Conservation (phyloP, 2,888 invertebrate species). For the Ochlodes sylvanus region DNA sequence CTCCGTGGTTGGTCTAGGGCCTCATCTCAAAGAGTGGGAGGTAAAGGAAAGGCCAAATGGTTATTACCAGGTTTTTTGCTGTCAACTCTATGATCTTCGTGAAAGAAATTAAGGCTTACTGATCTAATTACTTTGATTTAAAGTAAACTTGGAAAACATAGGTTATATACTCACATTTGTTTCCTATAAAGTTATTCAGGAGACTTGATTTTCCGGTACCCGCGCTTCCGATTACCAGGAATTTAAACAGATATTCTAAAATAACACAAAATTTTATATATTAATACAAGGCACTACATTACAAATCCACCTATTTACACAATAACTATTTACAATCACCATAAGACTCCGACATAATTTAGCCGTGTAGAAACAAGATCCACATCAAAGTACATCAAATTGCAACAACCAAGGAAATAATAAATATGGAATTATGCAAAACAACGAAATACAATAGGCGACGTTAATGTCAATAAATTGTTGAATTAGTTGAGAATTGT, state of each 20-base stretch:
- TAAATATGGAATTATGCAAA: conserved; percentile 8
- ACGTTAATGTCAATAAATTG: not conserved
- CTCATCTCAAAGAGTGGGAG: no score
- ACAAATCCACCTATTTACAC: not conserved
- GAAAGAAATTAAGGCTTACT: no score
- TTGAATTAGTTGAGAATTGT: no score
- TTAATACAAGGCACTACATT: not conserved
- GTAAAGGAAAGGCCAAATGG: no score
- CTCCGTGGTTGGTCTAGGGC: no score
- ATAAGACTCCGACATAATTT: conserved; percentile 47
- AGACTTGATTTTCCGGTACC: conserved; percentile 94
- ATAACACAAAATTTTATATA: conserved; percentile 46
- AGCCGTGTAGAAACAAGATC: not conserved
- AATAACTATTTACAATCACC: conserved; percentile 39
- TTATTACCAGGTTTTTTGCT: no score
- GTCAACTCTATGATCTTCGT: no score
- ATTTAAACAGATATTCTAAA: conserved; percentile 93
- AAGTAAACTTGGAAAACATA: no score
- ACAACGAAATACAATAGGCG: not conserved
- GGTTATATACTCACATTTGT: conserved; percentile 88
- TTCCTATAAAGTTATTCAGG: conserved; percentile 93
- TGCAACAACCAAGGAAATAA: conserved; percentile 10
- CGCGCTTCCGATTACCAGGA: conserved; percentile 93
- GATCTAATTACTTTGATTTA: no score
- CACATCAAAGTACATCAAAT: conserved; percentile 7